A percentile compares a stretch with the other conserved stretches of the same genome.
Evolutionary conservation across 2,888 invertebrate genomes (phyloP).

Genomic region (Coremacera marginata): DNA sequence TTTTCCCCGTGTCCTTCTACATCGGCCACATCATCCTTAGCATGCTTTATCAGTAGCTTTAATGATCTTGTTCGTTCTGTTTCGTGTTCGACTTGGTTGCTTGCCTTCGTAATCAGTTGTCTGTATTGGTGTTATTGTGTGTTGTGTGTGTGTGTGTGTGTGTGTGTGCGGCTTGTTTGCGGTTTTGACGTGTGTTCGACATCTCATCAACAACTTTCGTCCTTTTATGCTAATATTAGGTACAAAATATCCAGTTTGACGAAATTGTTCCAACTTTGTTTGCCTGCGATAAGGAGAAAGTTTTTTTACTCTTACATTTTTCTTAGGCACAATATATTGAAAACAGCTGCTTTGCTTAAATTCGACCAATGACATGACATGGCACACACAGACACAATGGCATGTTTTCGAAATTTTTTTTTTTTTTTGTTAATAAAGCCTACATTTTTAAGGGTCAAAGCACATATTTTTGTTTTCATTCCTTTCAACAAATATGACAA

Average conservation of each 20-base stretch:
- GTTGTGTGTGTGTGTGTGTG: conserved; percentile 22
- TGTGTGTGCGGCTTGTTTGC: conserved; percentile 37
- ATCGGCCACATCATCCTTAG: not conserved
- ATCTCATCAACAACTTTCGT: conserved; percentile 21
- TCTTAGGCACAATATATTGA: no score
- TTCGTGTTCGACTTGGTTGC: conserved; percentile 40
- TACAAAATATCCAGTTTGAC: conserved; percentile 15
- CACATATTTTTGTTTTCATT: not conserved
- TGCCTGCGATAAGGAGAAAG: no score
- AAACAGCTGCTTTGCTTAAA: no score
- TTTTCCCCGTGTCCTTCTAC: not conserved
- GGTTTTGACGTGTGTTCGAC: conserved; percentile 30
- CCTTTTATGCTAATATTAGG: conserved; percentile 19
- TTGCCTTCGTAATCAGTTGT: conserved; percentile 26
- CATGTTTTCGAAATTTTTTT: not conserved
- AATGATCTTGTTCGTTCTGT: conserved; percentile 16
- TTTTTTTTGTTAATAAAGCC: no score
- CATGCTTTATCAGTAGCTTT: not conserved
- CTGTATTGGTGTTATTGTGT: conserved; percentile 16
- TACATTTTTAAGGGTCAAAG: not conserved
- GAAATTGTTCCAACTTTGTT: no score
- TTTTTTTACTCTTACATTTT: no score
- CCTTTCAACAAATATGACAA: not conserved
- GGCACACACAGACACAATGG: not conserved
- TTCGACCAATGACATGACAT: no score